These are phyloP conservation scores for Lathronympha strigana DNA, from an alignment of 2,888 invertebrate species.

Conservation along the genomic window DNA sequence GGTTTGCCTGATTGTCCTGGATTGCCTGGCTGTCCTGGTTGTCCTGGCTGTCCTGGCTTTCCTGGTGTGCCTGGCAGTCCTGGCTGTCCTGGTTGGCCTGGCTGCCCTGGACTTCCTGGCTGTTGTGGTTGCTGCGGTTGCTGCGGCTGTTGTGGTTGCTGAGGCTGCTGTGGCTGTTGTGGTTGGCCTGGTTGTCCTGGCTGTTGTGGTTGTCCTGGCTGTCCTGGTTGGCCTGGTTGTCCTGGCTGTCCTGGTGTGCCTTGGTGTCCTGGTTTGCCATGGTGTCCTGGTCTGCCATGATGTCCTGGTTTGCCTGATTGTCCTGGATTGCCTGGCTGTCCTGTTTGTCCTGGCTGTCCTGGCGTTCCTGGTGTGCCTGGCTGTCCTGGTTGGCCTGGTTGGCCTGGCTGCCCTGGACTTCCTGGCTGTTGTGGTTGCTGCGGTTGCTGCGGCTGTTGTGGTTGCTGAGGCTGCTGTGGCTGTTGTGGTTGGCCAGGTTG, in stretches of 20 bases:
- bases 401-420: not conserved
- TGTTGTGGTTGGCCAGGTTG: not conserved
- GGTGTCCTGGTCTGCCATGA: not conserved
- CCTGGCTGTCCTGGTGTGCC: not conserved
- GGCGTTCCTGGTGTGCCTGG: not conserved
- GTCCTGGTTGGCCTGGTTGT: not conserved
- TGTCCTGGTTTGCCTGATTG: not conserved
- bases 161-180: not conserved
- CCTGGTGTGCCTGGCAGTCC: too few relatives aligned
- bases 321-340: not conserved
- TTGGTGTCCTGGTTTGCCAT: not conserved
- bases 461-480: not conserved
- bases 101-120: not conserved
- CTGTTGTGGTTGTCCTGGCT: not conserved
- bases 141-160: not conserved
- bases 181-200: not conserved
- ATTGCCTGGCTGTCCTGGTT: not conserved
- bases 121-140: not conserved
- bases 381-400: not conserved
- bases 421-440: not conserved
- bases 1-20: not conserved
- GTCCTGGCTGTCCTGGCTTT: not conserved
- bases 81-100: not conserved
- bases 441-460: not conserved
- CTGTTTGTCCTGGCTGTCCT: not conserved